Base-by-base conservation (phyloP, 2,797 vertebrate species). In the Tiaroga cobitis region DNA sequence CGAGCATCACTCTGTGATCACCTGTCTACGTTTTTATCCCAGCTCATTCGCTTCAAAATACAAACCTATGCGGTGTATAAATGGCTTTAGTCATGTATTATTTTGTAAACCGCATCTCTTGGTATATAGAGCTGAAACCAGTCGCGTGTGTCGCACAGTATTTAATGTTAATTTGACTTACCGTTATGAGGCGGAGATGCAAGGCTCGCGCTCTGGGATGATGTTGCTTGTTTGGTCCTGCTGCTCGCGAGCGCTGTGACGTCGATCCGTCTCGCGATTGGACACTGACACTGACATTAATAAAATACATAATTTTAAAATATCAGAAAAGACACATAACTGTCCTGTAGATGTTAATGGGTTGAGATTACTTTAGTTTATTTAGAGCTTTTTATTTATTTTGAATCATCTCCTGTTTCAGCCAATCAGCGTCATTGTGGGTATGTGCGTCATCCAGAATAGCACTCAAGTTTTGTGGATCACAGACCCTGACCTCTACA, bases 121-220 rank as follows among this genome's bases (percentile, higher is more conserved):
- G 29, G 15, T 49, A n/a, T 41, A 59, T 77, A 16, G 37, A 41
- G 11, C 19, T 5, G 9, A 5, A 75, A 65, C 21, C 51, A 5
- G 32, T 10, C 15, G 13, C 24, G 19, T 34, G 7, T 37, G 65
- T 70, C 70, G 24, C 73, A 65, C 65, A 10, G 65, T 76, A 39
- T 68, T 76, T 37, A 10, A 26, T n/a, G 29, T 41, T 24, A 1
- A 21, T 26, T 6, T 41, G 10, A 26, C 95, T 94, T 94, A 95
- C 95, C 95, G 94, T 94, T 91, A 37, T 89, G 87, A 73, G 59
- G 37, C 85, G 86, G 90, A 90, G 94, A 93, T 94, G 94, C 91
- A 90, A 81, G 59, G 72, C 73, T 76, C 88, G 88, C 39, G 49
- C 68, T 84, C 74, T 24, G 16, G 49, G 83, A 67, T 87, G 83